Evolutionary conservation across 1,140 invertebrate genomes (phyloP), one percentile per base, ranked within the genome.

Genomic region (Brachionus sp.): DNA sequence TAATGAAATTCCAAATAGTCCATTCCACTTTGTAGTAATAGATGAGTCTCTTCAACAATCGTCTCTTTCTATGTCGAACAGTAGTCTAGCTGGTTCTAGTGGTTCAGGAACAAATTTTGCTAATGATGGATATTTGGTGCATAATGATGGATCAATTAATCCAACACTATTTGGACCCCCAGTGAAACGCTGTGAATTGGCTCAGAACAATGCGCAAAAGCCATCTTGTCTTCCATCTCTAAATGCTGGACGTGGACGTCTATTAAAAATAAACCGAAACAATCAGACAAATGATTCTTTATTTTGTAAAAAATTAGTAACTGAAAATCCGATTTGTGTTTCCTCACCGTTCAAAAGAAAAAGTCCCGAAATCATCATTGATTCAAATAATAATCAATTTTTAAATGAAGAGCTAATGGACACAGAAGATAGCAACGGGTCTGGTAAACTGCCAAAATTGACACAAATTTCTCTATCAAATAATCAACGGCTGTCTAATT

Each of bases 11-110:
- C 77, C 77, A 5, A 66, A 44, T 42, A 62, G 77, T n/a, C 77
- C 77, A 23, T 80, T 80, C 62, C 50, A 39, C 12, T 80, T 80
- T 66, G 77, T 80, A 16, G 77, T 80, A 16, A 35, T 80, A 4
- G 57, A 35, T 13, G 33, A 62, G 9, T n/a, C 19, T 25, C 19
- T 33, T 7, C 16, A 16, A 13, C 19, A 62, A 25, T 29, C 50
- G 57, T 39, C 73, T 42, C 39, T 57, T 16, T 23, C 46, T 29
- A 25, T n/a, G 4, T 13, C 50, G n/a, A 44, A 62, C 39, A 37
- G 29, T 10, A 66, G 1, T 23, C 29, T 62, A n/a, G 7, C 77
- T 39, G 25, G 42, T 29, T 75, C 70, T 7, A 46, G 1, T 46
- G 2, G 1, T 50, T 50, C 70, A 10, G 6, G 1, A 7, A 42